Evolutionary conservation across 1,140 invertebrate genomes (phyloP), one percentile per base, ranked within the genome.

Genomic region (Pseudomyrmex dendroicus): DNA sequence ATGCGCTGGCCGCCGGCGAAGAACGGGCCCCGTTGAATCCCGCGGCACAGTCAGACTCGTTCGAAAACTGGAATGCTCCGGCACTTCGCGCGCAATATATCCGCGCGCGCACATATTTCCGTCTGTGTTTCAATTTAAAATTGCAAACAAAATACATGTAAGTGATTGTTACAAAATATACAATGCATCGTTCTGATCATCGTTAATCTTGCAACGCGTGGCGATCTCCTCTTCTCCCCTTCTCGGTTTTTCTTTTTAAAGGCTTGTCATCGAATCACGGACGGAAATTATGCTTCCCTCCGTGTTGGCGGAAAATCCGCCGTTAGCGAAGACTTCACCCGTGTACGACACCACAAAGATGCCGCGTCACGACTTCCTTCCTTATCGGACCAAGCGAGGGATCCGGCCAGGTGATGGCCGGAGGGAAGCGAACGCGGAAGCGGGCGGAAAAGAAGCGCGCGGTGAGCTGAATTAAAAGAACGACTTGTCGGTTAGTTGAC

Each of bases 401-500:
- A 80, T 76, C 66, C 74, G 80, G 82, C 66, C 86, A 87, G 85
- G 87, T 88, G 86, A 61, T 5, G 56, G 35, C 50, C n/a, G 50
- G 10, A 10, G 64, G 74, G 73, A 48, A 17, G 22, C 61, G 20
- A 10, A 73, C 25, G 25, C 10, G 78, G 68, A 88, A 83, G 56
- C 76, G 61, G 64, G 56, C 84, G 63, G 64, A 88, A 90, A 84
- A 89, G 84, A 83, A 86, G 78, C 70, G 85, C 85, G 62, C 87
- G 59, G 77, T 74, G 70, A 89, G 87, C 66, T 86, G 91, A 94
- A 93, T 94, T 93, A 94, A 94, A 92, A 89, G 92, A 91, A 93
- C 91, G 92, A 93, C 93, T 93, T 93, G 93, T 93, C 92, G 92
- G 92, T 91, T 93, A 89, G 91, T 91, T 90, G 91, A 90, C 88